These are phyloP conservation scores for Coptodon bakossiorum DNA, from an alignment of 2,113 vertebrate species.

Conservation along the genomic window DNA sequence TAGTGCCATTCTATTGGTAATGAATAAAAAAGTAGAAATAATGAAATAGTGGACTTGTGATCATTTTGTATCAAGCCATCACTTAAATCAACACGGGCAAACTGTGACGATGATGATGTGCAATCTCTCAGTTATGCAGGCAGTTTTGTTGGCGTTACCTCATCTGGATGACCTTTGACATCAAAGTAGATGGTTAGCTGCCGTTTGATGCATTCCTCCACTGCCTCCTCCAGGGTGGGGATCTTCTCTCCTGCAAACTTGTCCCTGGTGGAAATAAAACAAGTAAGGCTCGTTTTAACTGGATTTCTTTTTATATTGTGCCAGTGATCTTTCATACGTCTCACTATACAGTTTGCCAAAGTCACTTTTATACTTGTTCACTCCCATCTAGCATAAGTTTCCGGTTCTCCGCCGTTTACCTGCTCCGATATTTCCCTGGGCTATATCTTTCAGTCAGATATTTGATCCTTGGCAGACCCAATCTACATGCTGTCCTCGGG, in stretches of 20 bases:
- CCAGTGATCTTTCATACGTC: fast-evolving
- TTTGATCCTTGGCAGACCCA: not conserved
- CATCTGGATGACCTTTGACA: slow-evolving; percentile 89
- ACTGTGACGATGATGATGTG: not conserved
- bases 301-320: not conserved
- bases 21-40: not conserved
- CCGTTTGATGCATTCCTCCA: slow-evolving; percentile 79
- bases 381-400: not conserved
- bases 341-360: not conserved
- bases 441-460: not conserved
- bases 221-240: slow-evolving; percentile 86
- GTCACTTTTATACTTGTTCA: not conserved
- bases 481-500: not conserved
- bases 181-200: slow-evolving; percentile 92
- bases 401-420: fast-evolving
- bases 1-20: not conserved
- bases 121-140: not conserved
- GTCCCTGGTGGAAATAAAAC: slow-evolving; percentile 61
- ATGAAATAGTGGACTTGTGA: fast-evolving
- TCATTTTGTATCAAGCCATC: not conserved
- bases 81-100: not conserved
- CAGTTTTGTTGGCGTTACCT: slow-evolving; percentile 68
- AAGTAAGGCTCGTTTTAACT: not conserved
- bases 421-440: fast-evolving
- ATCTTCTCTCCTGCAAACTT: slow-evolving; percentile 84